Conservation (phyloP, 1,140 invertebrate species). For the Ptiloglossa arizonensis region DNA sequence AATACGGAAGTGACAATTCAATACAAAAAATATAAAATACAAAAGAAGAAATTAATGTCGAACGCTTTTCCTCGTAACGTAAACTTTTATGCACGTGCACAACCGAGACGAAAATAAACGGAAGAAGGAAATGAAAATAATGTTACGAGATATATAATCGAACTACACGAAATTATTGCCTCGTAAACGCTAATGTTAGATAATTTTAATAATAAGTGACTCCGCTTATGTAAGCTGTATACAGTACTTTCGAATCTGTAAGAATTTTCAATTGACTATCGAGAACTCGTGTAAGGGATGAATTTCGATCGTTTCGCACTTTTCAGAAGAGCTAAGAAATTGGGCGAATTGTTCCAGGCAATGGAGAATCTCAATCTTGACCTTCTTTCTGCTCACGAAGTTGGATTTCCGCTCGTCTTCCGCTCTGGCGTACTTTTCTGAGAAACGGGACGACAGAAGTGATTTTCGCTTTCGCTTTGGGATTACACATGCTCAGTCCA, state of each 20-base stretch:
- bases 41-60: no score
- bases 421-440: not conserved
- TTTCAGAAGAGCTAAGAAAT: conserved; percentile 5
- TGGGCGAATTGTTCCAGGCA: not conserved
- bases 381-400: conserved; percentile 7
- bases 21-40: no score
- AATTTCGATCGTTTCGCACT: conserved; percentile 7
- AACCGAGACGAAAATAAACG: no score
- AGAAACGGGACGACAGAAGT: not conserved
- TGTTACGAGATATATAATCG: no score
- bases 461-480: conserved; percentile 13
- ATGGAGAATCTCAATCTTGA: not conserved
- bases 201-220: no score
- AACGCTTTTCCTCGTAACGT: no score
- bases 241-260: not conserved
- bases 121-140: no score
- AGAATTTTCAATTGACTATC: conserved; percentile 24
- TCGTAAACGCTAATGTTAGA: no score
- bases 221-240: not conserved
- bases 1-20: no score
- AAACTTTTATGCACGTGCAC: no score
- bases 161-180: no score
- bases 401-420: conserved; percentile 24
- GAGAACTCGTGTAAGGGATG: conserved; percentile 10
- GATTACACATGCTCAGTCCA: not conserved